A percentile compares a stretch with the other conserved stretches of the same genome.
Conservation (phyloP, 1,140 invertebrate genomes). For the Apocrypta bakeri region DNA sequence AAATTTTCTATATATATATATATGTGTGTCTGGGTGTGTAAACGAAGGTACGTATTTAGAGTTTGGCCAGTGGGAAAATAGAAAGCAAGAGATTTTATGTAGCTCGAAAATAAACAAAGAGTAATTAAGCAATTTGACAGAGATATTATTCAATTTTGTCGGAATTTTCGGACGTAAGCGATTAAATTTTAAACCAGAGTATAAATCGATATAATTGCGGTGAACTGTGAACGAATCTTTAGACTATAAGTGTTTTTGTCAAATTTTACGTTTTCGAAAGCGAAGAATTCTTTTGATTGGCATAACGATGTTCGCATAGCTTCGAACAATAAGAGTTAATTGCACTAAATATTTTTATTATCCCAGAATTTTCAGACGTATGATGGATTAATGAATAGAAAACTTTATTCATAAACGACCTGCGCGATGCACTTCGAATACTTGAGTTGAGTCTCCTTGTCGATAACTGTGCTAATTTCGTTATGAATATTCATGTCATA, state of each 20-base stretch:
- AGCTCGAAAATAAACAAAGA: not conserved
- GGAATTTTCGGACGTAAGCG: too few relatives aligned
- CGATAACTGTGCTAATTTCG: not conserved
- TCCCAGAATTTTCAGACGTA: not conserved
- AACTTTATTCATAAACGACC: not conserved
- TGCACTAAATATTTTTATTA: not conserved
- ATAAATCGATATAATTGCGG: too few relatives aligned
- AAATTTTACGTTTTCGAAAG: too few relatives aligned
- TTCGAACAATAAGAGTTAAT: not conserved
- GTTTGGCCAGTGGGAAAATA: not conserved
- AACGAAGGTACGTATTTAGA: not conserved
- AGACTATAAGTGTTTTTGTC: too few relatives aligned
- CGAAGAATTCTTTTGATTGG: too few relatives aligned
- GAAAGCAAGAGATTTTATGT: not conserved
- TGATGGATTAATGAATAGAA: not conserved
- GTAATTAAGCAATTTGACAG: not conserved
- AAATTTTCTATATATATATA: not conserved
- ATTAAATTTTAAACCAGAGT: too few relatives aligned
- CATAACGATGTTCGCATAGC: too few relatives aligned
- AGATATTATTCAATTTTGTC: not conserved
- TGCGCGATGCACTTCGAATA: not conserved
- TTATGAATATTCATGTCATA: not conserved
- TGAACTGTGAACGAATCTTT: too few relatives aligned
- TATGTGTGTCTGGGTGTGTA: too few relatives aligned
- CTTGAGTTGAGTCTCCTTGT: not conserved